Evolutionary conservation across 2,888 invertebrate species (phyloP).

Genomic region (Lasioglossum pauxillum): DNA sequence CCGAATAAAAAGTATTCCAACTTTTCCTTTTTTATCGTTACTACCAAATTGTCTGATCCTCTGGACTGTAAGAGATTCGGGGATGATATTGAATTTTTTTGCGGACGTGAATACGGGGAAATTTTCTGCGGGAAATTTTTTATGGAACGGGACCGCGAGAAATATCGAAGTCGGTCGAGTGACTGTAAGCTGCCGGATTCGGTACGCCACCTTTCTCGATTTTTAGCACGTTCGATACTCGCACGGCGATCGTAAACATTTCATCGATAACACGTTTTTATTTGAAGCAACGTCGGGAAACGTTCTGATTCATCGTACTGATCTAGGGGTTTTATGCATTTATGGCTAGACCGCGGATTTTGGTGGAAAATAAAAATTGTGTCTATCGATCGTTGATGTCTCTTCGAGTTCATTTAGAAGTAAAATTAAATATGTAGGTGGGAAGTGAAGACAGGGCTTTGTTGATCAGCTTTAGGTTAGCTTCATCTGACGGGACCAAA

Average conservation of each 20-base stretch:
- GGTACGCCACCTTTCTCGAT: neutral
- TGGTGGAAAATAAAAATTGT: neutral
- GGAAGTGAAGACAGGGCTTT: too few species aligned
- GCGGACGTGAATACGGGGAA: neutral
- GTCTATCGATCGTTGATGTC: neutral
- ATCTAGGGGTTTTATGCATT: neutral
- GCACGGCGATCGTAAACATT: neutral
- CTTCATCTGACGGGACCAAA: too few species aligned
- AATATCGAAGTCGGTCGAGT: neutral
- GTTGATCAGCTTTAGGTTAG: too few species aligned
- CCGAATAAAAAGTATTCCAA: neutral
- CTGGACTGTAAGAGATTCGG: neutral
- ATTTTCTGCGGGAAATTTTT: neutral
- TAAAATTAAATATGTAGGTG: too few species aligned
- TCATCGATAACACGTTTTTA: neutral
- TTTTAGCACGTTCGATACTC: neutral
- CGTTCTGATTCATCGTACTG: neutral
- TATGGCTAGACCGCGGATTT: neutral
- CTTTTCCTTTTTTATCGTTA: neutral
- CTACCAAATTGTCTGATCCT: neutral
- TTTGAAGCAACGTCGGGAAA: neutral
- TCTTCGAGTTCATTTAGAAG: neutral
- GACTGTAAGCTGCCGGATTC: neutral
- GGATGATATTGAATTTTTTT: constrained; percentile 3
- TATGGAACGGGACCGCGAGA: neutral